Evolutionary conservation across 2,113 vertebrate genomes (phyloP).

Genomic region (Campylomormyrus numenius): DNA sequence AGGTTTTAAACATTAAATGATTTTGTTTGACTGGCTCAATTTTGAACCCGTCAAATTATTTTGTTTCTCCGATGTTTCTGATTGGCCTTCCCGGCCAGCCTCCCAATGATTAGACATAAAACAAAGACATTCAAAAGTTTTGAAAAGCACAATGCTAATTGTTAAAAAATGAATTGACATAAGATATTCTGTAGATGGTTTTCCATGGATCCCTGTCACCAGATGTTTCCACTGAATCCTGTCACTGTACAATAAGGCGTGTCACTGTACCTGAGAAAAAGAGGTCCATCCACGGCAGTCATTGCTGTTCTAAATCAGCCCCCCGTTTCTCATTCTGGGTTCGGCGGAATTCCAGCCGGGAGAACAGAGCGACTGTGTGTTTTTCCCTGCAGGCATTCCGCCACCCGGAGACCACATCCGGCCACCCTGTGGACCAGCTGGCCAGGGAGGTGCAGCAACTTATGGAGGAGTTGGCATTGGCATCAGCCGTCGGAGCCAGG

Average conservation of each 20-base stretch:
- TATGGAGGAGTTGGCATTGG: constrained; percentile 45
- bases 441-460: constrained; percentile 62
- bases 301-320: background rate
- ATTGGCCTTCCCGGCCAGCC: background rate
- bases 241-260: background rate
- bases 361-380: background rate
- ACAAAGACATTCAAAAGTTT: background rate
- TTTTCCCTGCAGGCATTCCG: constrained; percentile 54
- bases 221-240: background rate
- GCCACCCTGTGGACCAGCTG: constrained; percentile 60
- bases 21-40: background rate
- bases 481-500: constrained; percentile 18
- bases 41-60: background rate
- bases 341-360: background rate
- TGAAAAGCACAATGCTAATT: background rate
- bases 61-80: background rate
- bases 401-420: constrained; percentile 51
- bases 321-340: background rate
- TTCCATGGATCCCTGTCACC: background rate
- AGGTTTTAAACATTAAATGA: background rate
- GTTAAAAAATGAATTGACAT: background rate
- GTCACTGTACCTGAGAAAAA: background rate
- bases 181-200: background rate
- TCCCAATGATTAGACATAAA: background rate
- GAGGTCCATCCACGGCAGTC: background rate